phyloP scores from a whole-genome alignment of 1,140 invertebrate species.

The Drosophila dunni region DNA sequence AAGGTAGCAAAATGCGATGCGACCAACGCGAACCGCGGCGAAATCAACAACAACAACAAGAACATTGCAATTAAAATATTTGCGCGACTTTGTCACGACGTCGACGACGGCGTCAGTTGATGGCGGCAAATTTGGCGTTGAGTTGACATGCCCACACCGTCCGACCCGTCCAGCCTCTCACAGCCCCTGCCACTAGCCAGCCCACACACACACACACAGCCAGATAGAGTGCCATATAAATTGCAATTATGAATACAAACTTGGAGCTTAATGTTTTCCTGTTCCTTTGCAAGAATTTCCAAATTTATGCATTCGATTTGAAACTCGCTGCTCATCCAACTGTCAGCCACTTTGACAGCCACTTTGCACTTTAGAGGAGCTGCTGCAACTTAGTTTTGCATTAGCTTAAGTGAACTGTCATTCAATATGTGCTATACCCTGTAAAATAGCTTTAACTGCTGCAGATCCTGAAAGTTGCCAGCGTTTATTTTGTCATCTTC shows the following conservation, averaged over 20 bases:
- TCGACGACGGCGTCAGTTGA: constrained; percentile 45
- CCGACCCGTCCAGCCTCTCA: not conserved
- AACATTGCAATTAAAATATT: constrained; percentile 78
- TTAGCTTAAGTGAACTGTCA: constrained; percentile 11
- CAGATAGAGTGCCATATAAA: constrained; percentile 17
- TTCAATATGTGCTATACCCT: not conserved
- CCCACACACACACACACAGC: not conserved
- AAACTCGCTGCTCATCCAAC: constrained; percentile 1
- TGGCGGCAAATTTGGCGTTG: constrained; percentile 56
- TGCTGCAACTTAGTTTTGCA: not conserved
- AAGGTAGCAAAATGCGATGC: constrained; percentile 72
- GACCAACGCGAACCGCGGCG: constrained; percentile 40
- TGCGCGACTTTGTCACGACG: constrained; percentile 69
- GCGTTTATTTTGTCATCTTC: too few species aligned
- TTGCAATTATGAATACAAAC: constrained; percentile 16
- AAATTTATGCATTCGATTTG: not conserved
- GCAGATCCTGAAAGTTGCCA: not conserved
- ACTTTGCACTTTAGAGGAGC: not conserved
- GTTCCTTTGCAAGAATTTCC: constrained; percentile 13
- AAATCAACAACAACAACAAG: constrained; percentile 32
- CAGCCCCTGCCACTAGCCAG: not conserved
- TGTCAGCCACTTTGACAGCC: constrained; percentile 7
- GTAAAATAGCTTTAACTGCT: not conserved
- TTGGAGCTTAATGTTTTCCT: constrained; percentile 31
- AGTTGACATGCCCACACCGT: constrained; percentile 32